Base-by-base conservation (phyloP, 2,113 vertebrate species). In the Puffinus mauretanicus region DNA sequence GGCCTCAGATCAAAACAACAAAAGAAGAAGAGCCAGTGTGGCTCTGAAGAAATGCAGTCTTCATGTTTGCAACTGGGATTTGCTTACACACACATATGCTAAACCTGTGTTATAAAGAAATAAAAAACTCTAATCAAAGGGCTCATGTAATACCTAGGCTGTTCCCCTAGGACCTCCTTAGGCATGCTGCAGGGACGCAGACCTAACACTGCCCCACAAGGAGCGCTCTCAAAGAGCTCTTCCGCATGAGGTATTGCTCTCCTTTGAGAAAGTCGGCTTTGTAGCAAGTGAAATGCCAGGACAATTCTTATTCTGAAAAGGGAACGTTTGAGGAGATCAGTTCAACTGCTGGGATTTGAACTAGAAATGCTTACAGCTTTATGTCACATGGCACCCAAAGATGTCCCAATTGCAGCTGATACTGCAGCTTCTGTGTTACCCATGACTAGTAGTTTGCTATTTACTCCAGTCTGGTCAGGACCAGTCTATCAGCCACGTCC, bases 1-100 rank as follows among this genome's bases (percentile, higher is more conserved):
- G 86, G 95, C 95, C 96, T 81, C 95, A 92, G 87, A 86, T 93
- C 90, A 96, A 95, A 95, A 97, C 83, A 98, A 93, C 75, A 95
- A 38, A 85, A 78, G 21, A 89, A 40, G 64, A 42, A 55, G 22
- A 93, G 85, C 73, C 34, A 88, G 38, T 12, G n/a, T 64, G 97
- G 82, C 91, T 94, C 94, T 67, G 34, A 78, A 86, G 24, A 67
- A 88, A 91, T 30, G 38, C 29, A 44, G 24, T 69, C 86, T 73
- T 75, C 30, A 15, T 42, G 13, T 69, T 64, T 69, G 46, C 49
- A 72, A 32, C 58, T 65, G 21, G 66, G 34, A 85, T 92, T 88
- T 98, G 92, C 79, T 96, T 60, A 81, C 20, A 42, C 15, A 8
- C 6, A 25, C 10, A 89, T 72, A 89, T 34, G 77, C 24, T 94